Percentiles rank a stretch among this genome's conserved stretches.
phyloP scores from a whole-genome alignment of 2,113 vertebrate species.

The Chroicocephalus ridibundus region DNA sequence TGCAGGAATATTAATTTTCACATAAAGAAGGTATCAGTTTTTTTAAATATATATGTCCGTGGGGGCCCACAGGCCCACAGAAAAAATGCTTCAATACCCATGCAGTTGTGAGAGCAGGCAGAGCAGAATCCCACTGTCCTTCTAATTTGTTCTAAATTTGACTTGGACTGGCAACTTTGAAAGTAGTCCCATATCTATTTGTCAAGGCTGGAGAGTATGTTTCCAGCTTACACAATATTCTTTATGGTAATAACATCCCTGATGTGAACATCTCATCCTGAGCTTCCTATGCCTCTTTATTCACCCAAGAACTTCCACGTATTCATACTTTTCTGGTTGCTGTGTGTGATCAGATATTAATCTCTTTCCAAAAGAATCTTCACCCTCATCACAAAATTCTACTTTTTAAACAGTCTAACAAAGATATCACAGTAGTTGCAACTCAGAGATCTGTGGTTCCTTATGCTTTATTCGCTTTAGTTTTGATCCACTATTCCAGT shows the following conservation, averaged over 20 bases:
- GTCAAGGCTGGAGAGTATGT: not conserved
- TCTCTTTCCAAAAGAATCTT: not conserved
- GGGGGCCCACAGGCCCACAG: not conserved
- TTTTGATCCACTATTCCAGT: not conserved
- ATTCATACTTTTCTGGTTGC: not conserved
- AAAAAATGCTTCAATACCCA: not conserved
- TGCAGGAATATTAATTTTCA: not conserved
- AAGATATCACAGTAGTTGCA: not conserved
- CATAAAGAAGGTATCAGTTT: not conserved
- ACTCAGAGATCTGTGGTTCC: not conserved
- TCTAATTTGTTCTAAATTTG: not conserved
- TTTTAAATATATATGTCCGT: not conserved
- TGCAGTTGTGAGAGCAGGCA: not conserved
- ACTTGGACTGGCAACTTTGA: not conserved
- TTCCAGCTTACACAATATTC: not conserved
- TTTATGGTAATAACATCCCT: not conserved
- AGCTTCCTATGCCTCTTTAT: not conserved
- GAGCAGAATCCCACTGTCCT: not conserved
- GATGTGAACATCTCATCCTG: not conserved
- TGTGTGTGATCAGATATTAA: not conserved
- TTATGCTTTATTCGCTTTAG: not conserved
- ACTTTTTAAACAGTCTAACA: not conserved
- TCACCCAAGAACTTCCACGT: not conserved
- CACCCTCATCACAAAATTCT: not conserved
- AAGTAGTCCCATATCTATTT: accelerated